Evolutionary conservation across 2,797 vertebrate species (phyloP).

Genomic region (Sebastes taczanowskii): DNA sequence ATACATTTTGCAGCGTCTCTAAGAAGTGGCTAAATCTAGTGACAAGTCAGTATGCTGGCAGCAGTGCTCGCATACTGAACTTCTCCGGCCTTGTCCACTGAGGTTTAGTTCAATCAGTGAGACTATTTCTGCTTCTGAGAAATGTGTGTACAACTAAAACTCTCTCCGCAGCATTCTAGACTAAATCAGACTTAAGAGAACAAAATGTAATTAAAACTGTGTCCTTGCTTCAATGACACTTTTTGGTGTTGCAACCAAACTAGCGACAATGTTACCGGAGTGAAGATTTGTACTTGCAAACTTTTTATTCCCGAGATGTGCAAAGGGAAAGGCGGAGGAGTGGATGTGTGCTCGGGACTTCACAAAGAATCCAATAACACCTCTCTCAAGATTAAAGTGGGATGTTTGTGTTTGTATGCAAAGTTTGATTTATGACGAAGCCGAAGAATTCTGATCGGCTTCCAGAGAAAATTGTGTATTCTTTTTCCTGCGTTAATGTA

Average conservation of each 20-base stretch:
- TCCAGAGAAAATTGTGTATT: conserved; percentile 48
- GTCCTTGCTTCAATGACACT: conserved; percentile 58
- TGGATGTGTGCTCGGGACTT: conserved; percentile 14
- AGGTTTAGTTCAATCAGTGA: conserved; percentile 39
- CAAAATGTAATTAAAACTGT: conserved; percentile 57
- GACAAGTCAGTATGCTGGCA: conserved; percentile 8
- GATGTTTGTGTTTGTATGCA: conserved; percentile 61
- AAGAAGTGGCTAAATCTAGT: conserved; percentile 31
- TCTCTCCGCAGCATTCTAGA: conserved; percentile 13
- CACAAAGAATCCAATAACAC: conserved; percentile 59
- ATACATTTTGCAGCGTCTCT: conserved; percentile 9
- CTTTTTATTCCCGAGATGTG: conserved; percentile 38
- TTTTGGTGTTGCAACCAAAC: conserved; percentile 6
- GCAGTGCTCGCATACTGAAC: background rate
- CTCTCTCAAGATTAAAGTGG: conserved; percentile 51
- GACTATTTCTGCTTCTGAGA: conserved; percentile 42
- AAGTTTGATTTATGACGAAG: conserved; percentile 59
- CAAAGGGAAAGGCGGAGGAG: conserved; percentile 7
- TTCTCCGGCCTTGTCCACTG: background rate
- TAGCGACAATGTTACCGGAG: background rate
- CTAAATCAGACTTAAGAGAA: conserved; percentile 33
- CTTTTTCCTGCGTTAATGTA: conserved; percentile 63
- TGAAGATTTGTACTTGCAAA: conserved; percentile 19
- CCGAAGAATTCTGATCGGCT: conserved; percentile 46
- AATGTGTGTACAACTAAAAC: conserved; percentile 31